Percentiles rank a stretch among this genome's conserved stretches.
phyloP scores from a whole-genome alignment of 2,797 vertebrate genomes.

The Martes flavigula region DNA sequence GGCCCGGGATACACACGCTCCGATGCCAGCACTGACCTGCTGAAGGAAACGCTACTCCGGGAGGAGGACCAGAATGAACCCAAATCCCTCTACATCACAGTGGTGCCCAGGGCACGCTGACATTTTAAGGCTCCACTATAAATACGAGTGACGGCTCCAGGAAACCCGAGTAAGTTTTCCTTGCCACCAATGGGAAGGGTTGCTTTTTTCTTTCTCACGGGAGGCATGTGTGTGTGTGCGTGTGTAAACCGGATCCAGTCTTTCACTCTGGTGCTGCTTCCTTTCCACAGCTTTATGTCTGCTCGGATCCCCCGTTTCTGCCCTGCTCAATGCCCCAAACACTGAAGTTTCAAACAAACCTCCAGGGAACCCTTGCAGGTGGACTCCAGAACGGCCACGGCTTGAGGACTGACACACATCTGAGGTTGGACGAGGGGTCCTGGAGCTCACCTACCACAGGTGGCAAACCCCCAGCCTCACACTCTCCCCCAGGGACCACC shows the following conservation, averaged over 20 bases:
- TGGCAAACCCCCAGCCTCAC: background rate
- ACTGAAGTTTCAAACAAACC: no score
- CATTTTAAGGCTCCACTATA: background rate
- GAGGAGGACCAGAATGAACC: background rate
- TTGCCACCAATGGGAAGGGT: background rate
- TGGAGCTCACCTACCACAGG: background rate
- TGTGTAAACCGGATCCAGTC: background rate
- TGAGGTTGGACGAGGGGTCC: background rate
- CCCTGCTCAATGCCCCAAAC: background rate
- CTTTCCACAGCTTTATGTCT: background rate
- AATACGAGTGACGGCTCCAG: background rate
- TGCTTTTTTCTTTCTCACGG: background rate
- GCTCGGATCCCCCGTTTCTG: background rate
- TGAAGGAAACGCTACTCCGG: background rate
- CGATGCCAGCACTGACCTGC: fast-evolving
- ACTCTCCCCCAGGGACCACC: no score
- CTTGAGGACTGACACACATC: background rate
- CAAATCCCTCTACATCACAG: background rate
- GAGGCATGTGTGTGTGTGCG: background rate
- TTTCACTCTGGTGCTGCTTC: background rate
- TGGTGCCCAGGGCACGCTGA: background rate
- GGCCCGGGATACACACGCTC: background rate
- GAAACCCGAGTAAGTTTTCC: background rate
- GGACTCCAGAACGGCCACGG: background rate
- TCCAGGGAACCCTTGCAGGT: background rate